Base-by-base conservation (phyloP, 64 coral and sea anemone genomes). In the Exaiptasia diaphana region DNA sequence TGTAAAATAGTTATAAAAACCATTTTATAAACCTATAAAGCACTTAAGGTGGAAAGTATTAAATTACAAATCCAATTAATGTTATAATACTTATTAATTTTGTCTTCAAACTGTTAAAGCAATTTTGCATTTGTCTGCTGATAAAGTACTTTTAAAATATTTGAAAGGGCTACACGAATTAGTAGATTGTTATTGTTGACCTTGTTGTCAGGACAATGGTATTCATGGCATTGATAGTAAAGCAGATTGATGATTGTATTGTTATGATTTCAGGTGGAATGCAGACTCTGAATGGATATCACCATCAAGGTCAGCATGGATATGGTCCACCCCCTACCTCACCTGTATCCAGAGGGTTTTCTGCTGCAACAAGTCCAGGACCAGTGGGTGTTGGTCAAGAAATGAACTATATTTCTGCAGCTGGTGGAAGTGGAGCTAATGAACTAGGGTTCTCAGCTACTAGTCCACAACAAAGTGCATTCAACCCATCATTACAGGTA, bases 281-380 rank as follows among this genome's bases (percentile, higher is more conserved):
- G 60, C 74, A 42, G 44, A 48, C 44, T 18, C 38, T 65, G 38
- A 73, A 73, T 73, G 69, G 69, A n/a, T 73, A 87, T 54, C 75
- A 78, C 61, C 82, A 79, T 44, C 74, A 50, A 25, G 57, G 33
- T 26, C 84, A 87, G 30, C 73, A 64, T 13, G 44, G 44, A 23
- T 87, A 77, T 78, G 84, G 84, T 25, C 84, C 73, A 38, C 84
- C 84, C 1, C 84, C 84, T 25, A 63, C 73, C 49, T 87, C 84
- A 32, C 84, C 84, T 39, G 84, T 87, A 26, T 87, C 84, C 18
- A 64, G 71, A 37, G 83, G 55, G 41, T 87, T 87, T 78, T 72
- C 84, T 14, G 31, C 84, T 64, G 84, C 84, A 11, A 87, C 84
- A 26, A 87, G 84, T 27, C 84, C 84, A 67, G 84, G 84, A 49